Evolutionary conservation across 2,888 invertebrate species (phyloP).

Genomic region (Thereva nobilitata): DNA sequence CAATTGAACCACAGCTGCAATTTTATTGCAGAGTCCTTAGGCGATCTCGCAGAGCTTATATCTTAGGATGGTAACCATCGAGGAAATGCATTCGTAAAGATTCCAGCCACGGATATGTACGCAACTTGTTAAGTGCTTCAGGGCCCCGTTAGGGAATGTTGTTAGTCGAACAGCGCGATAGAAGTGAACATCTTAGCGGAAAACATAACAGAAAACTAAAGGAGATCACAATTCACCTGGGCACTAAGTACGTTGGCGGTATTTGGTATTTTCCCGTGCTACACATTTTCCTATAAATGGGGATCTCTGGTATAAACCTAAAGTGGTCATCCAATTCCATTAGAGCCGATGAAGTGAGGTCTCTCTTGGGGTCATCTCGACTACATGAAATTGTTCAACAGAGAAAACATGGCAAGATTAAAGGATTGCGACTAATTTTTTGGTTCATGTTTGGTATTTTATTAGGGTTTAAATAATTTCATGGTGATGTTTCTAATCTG

Average conservation of each 20-base stretch:
- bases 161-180: slow-evolving; percentile 4
- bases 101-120: slow-evolving; percentile 25
- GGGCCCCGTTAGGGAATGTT: slow-evolving; percentile 13
- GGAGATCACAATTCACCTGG: slow-evolving; percentile 27
- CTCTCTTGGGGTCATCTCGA: slow-evolving; percentile 7
- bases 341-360: slow-evolving; percentile 29
- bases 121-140: slow-evolving; percentile 9
- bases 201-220: slow-evolving; percentile 24
- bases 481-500: too few species aligned
- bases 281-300: slow-evolving; percentile 33
- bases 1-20: not conserved
- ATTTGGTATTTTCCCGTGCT: slow-evolving; percentile 8
- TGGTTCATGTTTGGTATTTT: not conserved
- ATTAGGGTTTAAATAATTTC: too few species aligned
- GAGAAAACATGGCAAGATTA: slow-evolving; percentile 21
- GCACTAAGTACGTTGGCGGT: slow-evolving; percentile 23
- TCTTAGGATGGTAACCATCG: slow-evolving; percentile 13
- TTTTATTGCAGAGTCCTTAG: not conserved
- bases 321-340: slow-evolving; percentile 33
- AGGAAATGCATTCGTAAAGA: slow-evolving; percentile 19
- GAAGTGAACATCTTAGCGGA: slow-evolving; percentile 28
- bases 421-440: slow-evolving; percentile 24
- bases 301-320: slow-evolving; percentile 13
- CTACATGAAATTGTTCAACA: slow-evolving; percentile 28
- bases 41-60: not conserved